Evolutionary conservation across 2,113 vertebrate species (phyloP), one percentile per base, ranked within the genome.

Genomic region (Siniperca knerii): DNA sequence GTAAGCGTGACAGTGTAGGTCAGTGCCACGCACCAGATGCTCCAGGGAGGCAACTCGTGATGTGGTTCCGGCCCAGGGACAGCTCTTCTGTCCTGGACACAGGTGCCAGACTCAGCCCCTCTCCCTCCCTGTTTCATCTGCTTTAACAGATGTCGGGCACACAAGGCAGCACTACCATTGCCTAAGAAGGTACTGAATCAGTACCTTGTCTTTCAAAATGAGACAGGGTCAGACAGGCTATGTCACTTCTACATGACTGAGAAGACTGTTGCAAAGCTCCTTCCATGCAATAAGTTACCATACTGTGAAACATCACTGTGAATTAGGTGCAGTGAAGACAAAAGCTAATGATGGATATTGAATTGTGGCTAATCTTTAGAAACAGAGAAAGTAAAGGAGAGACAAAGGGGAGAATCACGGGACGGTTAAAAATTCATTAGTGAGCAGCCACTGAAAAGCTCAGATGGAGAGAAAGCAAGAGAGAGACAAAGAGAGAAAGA

Each of bases 361-460:
- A 82, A 84, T 87, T 46, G 82, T 57, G 66, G 58, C 44, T 84
- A 89, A 87, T 91, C 90, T 87, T 87, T 72, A 77, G 78, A 81
- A 77, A 92, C 86, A 88, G 46, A 80, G 70, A 79, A 65, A 72
- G 67, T 68, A n/a, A 84, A 29, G 18, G 68, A 79, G 65, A 82
- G 25, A 87, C 58, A 79, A 86, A 82, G 68, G 6, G 25, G 70
- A 84, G 68, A 76, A 86, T 71, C 74, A 48, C 48, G 74, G 84
- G 82, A 89, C 8, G 6, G 81, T 87, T 83, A 92, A 89, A 90
- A 90, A 91, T 87, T 91, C 88, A 90, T 92, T 88, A 77, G 83
- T 58, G 75, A 77, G 79, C 87, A 82, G 75, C 71, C 79, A 83
- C 48, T 79, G 65, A 91, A 87, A 90, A 87, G 64, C 83, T 83